Conservation (phyloP, 2,113 vertebrate genomes). For the Catagonus wagneri region DNA sequence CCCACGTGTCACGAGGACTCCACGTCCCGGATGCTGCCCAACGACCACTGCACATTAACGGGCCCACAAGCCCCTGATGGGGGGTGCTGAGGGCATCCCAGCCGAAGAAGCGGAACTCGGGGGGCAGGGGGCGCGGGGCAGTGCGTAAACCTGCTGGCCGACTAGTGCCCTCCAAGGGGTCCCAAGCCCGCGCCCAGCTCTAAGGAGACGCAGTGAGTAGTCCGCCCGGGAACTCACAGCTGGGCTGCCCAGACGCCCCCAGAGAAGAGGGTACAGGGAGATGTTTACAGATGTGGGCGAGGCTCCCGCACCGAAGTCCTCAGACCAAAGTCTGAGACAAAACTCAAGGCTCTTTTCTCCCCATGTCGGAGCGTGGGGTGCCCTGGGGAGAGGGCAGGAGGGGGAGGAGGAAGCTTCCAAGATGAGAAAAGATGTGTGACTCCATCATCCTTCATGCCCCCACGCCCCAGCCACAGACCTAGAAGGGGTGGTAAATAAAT, state of each 20-base stretch:
- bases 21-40: accelerated
- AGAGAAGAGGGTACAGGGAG: background rate
- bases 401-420: slow-evolving; percentile 4
- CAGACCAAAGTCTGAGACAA: background rate
- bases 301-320: background rate
- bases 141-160: background rate
- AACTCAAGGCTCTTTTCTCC: background rate
- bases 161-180: accelerated
- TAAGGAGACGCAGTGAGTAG: background rate
- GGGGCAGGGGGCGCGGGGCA: too few species aligned
- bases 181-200: background rate
- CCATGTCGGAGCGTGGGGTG: background rate
- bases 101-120: background rate
- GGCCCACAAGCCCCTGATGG: background rate
- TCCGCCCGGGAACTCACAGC: background rate
- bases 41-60: accelerated
- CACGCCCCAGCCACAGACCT: background rate
- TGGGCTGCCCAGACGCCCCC: background rate
- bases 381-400: background rate
- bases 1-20: background rate
- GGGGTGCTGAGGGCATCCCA: accelerated
- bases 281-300: background rate
- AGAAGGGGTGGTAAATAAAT: slow-evolving; percentile 60
- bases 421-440: background rate
- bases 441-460: background rate